These are phyloP conservation scores for Dromius quadrimaculatus DNA, from an alignment of 2,888 invertebrate species.

Conservation along the genomic window DNA sequence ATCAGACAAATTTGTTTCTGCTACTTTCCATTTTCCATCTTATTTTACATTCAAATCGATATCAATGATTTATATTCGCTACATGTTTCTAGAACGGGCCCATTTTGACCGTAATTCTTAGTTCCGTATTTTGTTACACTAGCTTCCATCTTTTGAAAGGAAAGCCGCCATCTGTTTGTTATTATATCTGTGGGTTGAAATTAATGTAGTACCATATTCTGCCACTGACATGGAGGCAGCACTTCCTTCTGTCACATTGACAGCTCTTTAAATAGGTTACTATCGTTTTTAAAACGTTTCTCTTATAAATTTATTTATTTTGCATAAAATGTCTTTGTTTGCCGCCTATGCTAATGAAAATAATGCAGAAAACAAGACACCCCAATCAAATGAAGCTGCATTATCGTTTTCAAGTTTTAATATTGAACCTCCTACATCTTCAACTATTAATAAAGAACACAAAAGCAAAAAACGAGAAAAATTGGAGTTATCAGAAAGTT, in stretches of 20 bases:
- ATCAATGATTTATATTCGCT: too few relatives aligned
- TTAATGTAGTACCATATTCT: not conserved
- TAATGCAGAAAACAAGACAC: slow-evolving; percentile 50
- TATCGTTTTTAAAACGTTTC: not conserved
- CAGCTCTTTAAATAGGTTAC: slow-evolving; percentile 17
- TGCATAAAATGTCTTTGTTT: slow-evolving; percentile 65
- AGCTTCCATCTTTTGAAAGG: too few relatives aligned
- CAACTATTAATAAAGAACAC: slow-evolving; percentile 37
- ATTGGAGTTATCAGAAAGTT: slow-evolving; percentile 12
- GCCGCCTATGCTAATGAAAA: slow-evolving; percentile 65
- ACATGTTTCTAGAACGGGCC: too few relatives aligned
- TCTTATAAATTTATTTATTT: slow-evolving; percentile 1
- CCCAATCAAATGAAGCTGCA: slow-evolving; percentile 52
- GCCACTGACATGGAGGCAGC: not conserved
- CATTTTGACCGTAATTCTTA: too few relatives aligned
- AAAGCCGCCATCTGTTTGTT: too few relatives aligned
- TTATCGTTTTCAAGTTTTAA: slow-evolving; percentile 66
- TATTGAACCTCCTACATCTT: slow-evolving; percentile 56
- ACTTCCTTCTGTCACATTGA: slow-evolving; percentile 22
- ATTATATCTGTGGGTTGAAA: not conserved
- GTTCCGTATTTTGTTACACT: too few relatives aligned
- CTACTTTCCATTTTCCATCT: too few relatives aligned
- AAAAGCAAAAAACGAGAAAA: slow-evolving; percentile 16
- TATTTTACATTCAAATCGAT: too few relatives aligned
- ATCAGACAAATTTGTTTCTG: too few relatives aligned